phyloP scores from a whole-genome alignment of 2,888 invertebrate genomes.

The Cordilura impudica region DNA sequence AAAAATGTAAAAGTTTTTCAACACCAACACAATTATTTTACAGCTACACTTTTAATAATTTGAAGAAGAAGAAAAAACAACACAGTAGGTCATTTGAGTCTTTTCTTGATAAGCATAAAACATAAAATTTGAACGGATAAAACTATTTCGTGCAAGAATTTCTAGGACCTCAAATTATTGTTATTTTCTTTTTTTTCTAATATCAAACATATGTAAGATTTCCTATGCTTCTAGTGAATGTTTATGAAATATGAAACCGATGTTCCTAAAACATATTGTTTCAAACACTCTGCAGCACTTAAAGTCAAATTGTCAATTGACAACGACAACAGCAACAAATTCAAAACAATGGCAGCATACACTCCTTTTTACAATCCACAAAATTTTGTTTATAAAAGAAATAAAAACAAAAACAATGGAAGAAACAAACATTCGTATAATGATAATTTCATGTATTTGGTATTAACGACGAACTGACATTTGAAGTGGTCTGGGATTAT shows the following conservation, averaged over 20 bases:
- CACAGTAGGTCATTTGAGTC: neutral
- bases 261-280: neutral
- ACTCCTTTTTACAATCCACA: constrained; percentile 30
- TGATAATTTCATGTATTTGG: constrained; percentile 37
- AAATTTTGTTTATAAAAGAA: neutral
- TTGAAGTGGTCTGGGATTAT: constrained; percentile 60
- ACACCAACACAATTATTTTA: neutral
- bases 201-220: neutral
- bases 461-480: constrained; percentile 49
- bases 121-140: neutral
- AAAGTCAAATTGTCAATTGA: constrained; percentile 29
- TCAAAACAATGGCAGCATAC: constrained; percentile 1
- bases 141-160: no score
- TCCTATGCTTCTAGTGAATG: constrained; percentile 19
- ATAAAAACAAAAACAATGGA: constrained; percentile 12
- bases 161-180: neutral
- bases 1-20: neutral
- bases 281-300: neutral
- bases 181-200: neutral
- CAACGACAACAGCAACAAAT: constrained; percentile 37
- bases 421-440: neutral
- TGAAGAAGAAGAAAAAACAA: no score
- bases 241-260: constrained; percentile 54
- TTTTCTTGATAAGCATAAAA: neutral
- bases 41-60: neutral